These are phyloP conservation scores for Synergus umbraculus DNA, from an alignment of 2,888 invertebrate genomes.

Conservation along the genomic window DNA sequence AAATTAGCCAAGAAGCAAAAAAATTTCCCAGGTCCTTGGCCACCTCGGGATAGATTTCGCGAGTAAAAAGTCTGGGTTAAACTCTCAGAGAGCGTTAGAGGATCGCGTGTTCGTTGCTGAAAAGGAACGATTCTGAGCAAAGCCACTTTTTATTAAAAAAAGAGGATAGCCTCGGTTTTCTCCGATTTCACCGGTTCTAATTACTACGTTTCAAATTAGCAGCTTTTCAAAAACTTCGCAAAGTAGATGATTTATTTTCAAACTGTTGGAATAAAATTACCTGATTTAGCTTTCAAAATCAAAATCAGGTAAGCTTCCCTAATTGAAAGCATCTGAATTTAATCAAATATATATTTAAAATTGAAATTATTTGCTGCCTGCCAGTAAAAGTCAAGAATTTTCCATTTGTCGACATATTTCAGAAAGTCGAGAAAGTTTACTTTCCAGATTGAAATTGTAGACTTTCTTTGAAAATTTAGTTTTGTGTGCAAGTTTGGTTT, in stretches of 20 bases:
- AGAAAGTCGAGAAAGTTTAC: background rate
- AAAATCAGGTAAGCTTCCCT: background rate
- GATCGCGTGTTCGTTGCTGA: constrained; percentile 30
- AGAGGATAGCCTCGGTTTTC: background rate
- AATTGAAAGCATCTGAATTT: no score
- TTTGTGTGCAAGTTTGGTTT: constrained; percentile 2
- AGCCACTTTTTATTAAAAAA: constrained; percentile 22
- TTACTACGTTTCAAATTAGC: background rate
- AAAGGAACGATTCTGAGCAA: constrained; percentile 6
- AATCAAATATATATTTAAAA: no score
- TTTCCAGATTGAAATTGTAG: background rate
- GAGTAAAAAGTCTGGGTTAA: constrained; percentile 21
- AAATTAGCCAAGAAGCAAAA: constrained; percentile 27
- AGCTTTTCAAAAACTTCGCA: background rate
- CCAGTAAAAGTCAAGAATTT: no score
- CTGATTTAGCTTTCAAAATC: background rate
- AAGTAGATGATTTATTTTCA: background rate
- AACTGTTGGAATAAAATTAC: background rate
- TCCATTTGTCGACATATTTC: background rate
- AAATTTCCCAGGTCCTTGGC: constrained; percentile 13
- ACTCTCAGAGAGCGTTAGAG: constrained; percentile 29
- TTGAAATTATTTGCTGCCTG: no score
- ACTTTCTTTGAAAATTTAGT: background rate
- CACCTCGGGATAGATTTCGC: constrained; percentile 15
- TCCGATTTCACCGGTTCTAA: constrained; percentile 13